Conservation (phyloP, 2,113 vertebrate species). For the Reinhardtius hippoglossoides region DNA sequence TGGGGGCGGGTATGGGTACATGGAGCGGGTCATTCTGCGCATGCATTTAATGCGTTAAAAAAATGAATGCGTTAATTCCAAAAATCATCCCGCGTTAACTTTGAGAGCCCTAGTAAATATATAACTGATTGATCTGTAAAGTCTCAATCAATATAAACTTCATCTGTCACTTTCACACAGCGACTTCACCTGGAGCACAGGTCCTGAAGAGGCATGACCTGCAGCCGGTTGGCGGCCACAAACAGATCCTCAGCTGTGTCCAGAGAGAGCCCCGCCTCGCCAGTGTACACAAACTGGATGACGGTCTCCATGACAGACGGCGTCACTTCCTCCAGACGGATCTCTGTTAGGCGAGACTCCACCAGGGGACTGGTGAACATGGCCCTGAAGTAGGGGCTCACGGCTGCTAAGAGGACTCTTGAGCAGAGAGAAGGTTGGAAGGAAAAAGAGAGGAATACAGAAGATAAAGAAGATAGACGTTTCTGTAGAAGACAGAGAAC, state of each 20-base stretch:
- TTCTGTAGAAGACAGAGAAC: neutral
- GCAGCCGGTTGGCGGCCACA: conserved; percentile 85
- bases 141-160: neutral
- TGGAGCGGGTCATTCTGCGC: too few relatives aligned
- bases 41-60: too few relatives aligned
- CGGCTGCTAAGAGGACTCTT: conserved; percentile 86
- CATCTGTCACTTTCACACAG: neutral
- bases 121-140: neutral
- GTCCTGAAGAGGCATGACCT: conserved; percentile 86
- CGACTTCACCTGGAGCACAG: conserved; percentile 83
- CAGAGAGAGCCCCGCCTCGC: conserved; percentile 81
- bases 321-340: conserved; percentile 85
- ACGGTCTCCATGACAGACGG: conserved; percentile 84
- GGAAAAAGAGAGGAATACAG: neutral
- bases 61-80: too few relatives aligned
- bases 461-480: neutral
- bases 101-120: neutral
- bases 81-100: too few relatives aligned
- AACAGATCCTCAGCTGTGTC: conserved; percentile 87
- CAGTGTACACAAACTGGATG: conserved; percentile 86
- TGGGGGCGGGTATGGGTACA: too few relatives aligned
- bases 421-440: neutral
- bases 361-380: conserved; percentile 88
- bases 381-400: conserved; percentile 87
- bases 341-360: conserved; percentile 86